Evolutionary conservation across 1,140 invertebrate species (phyloP).

Genomic region (Drosophila ogumai): DNA sequence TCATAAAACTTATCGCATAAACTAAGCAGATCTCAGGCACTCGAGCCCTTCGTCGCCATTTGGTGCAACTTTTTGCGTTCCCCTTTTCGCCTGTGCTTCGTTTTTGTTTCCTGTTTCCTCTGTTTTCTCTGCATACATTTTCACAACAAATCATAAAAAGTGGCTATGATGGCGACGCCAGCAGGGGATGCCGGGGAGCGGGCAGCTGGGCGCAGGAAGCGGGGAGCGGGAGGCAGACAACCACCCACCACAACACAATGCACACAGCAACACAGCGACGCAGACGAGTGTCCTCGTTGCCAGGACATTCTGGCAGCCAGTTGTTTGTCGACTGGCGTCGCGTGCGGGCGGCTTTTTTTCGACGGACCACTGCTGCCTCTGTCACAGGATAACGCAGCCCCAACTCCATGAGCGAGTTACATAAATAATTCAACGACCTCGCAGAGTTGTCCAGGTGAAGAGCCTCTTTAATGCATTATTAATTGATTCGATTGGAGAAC

Average conservation of each 20-base stretch:
- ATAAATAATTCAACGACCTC: constrained; percentile 57
- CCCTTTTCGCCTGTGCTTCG: constrained; percentile 29
- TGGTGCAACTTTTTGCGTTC: constrained; percentile 64
- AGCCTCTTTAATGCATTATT: constrained; percentile 46
- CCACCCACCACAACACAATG: constrained; percentile 37
- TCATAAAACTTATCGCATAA: not conserved
- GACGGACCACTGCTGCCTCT: constrained; percentile 7
- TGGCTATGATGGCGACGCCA: constrained; percentile 54
- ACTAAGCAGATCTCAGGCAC: constrained; percentile 1
- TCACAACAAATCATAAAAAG: constrained; percentile 83
- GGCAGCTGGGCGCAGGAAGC: constrained; percentile 5
- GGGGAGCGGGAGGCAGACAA: constrained; percentile 21
- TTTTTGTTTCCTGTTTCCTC: constrained; percentile 57
- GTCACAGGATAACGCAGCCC: constrained; percentile 16
- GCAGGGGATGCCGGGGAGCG: constrained; percentile 6
- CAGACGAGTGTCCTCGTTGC: constrained; percentile 56
- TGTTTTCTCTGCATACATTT: constrained; percentile 77
- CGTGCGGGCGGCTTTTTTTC: constrained; percentile 66
- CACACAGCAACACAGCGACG: constrained; percentile 29
- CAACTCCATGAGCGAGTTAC: constrained; percentile 37
- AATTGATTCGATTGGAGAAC: constrained; percentile 34
- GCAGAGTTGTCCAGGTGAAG: constrained; percentile 36
- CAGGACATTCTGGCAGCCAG: constrained; percentile 65
- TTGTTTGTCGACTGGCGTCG: constrained; percentile 79
- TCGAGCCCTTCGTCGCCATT: constrained; percentile 61